Evolutionary conservation across 2,113 vertebrate genomes (phyloP).

Genomic region (Conger conger): DNA sequence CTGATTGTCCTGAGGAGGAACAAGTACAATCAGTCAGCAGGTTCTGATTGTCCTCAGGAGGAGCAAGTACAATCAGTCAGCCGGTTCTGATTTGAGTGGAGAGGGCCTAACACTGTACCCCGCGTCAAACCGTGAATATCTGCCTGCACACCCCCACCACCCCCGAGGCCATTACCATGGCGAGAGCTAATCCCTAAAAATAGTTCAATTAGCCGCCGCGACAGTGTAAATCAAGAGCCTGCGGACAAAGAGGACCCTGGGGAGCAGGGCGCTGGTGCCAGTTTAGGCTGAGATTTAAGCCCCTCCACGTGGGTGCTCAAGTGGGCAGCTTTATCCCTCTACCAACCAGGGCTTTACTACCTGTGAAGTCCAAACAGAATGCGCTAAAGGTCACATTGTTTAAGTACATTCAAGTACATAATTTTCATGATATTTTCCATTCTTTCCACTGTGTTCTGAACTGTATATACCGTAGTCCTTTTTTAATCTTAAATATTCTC

Average conservation of each 20-base stretch:
- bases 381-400: no score
- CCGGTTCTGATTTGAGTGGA: no score
- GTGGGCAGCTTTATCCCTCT: neutral
- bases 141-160: neutral
- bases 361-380: no score
- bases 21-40: no score
- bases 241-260: neutral
- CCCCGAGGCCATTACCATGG: neutral
- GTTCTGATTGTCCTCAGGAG: no score
- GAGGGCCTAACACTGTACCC: neutral
- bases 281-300: neutral
- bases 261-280: neutral
- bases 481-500: neutral
- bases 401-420: no score
- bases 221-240: neutral
- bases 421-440: no score
- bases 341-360: neutral
- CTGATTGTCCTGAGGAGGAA: no score
- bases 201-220: neutral
- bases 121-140: neutral
- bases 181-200: neutral
- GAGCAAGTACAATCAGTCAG: no score
- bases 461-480: no score
- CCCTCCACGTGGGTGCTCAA: neutral
- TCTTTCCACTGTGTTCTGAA: no score